A percentile compares a stretch with the other conserved stretches of the same genome.
Conservation (phyloP, 2,797 vertebrate genomes). For the Malurus splendens region DNA sequence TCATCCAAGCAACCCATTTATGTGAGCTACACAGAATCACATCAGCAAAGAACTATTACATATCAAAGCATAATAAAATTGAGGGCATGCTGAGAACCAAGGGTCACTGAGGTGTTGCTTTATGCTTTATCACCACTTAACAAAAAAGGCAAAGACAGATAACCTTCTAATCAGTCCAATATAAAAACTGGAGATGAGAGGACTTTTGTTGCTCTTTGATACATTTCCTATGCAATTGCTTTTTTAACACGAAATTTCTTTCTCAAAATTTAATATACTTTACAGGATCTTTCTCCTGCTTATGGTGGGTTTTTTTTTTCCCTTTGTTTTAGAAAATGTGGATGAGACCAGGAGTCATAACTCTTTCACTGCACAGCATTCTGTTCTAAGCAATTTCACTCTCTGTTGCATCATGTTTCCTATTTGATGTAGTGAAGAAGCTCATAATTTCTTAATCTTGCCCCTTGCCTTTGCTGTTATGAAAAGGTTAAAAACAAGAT, state of each 20-base stretch:
- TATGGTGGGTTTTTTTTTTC: neutral
- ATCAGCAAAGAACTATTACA: neutral
- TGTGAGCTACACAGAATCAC: neutral
- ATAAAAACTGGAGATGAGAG: neutral
- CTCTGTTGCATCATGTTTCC: neutral
- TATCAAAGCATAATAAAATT: conserved; percentile 6
- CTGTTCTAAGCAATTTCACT: neutral
- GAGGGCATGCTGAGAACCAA: neutral
- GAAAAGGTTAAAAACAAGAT: neutral
- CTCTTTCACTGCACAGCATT: neutral
- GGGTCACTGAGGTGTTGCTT: neutral
- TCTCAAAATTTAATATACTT: neutral
- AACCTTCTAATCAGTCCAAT: neutral
- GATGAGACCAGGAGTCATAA: neutral
- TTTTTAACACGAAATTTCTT: neutral
- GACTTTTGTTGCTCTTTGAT: neutral
- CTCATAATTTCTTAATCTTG: neutral
- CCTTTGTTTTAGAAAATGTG: neutral
- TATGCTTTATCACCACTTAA: neutral
- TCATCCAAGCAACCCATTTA: neutral
- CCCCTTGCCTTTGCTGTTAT: neutral
- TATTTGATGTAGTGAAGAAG: neutral
- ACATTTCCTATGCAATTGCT: neutral
- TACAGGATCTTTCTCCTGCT: neutral
- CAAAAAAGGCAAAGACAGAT: neutral